A percentile compares a stretch with the other conserved stretches of the same genome.
Conservation (phyloP, 2,797 vertebrate species). For the Cryptoblepharus egeriae region DNA sequence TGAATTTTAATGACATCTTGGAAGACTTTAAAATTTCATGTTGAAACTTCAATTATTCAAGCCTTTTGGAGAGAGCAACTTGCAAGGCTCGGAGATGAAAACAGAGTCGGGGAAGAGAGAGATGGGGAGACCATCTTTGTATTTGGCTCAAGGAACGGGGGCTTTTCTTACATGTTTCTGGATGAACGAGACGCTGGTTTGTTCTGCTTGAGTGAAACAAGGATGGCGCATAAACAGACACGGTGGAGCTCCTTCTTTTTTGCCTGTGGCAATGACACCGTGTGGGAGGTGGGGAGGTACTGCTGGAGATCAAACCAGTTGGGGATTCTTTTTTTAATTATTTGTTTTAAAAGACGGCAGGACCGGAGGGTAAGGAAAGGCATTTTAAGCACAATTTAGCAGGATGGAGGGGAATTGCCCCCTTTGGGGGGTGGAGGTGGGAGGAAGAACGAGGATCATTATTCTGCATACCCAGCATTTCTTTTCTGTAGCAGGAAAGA, state of each 20-base stretch:
- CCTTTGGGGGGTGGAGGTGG: too few relatives aligned
- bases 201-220: slow-evolving; percentile 9
- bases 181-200: slow-evolving; percentile 37
- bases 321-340: neutral
- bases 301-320: neutral
- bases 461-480: neutral
- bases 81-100: slow-evolving; percentile 25
- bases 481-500: neutral
- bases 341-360: neutral
- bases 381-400: neutral
- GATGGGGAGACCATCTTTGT: neutral
- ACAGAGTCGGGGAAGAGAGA: neutral
- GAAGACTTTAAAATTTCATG: slow-evolving; percentile 75
- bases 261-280: slow-evolving; percentile 29
- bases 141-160: neutral
- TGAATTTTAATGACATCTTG: slow-evolving; percentile 76
- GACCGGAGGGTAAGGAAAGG: neutral
- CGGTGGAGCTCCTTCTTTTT: neutral
- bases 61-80: slow-evolving; percentile 42
- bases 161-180: neutral
- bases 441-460: too few relatives aligned
- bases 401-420: neutral
- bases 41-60: slow-evolving; percentile 74
- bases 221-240: neutral
- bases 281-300: neutral